Percentiles rank a stretch among this genome's conserved stretches.
Conservation (phyloP, 1,140 invertebrate genomes). For the Lasioglossum baleicum region DNA sequence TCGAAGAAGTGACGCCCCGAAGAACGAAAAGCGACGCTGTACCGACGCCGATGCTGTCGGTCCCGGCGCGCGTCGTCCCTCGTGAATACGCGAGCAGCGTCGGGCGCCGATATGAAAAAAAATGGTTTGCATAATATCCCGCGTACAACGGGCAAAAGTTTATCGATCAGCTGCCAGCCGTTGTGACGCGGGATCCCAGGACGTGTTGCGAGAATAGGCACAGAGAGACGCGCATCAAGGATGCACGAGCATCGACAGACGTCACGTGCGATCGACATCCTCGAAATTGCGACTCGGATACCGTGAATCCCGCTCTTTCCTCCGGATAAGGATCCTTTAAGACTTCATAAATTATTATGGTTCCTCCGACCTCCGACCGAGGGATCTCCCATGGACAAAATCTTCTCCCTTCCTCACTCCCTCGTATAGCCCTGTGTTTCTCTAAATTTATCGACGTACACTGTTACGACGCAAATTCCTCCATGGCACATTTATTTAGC, state of each 20-base stretch:
- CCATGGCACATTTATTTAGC: no score
- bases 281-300: background rate
- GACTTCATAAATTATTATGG: conserved; percentile 7
- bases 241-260: background rate
- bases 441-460: no score
- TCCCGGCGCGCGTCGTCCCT: background rate
- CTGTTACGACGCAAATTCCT: no score
- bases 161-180: conserved; percentile 3
- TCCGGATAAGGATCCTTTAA: background rate
- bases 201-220: no score
- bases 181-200: no score
- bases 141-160: background rate
- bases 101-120: background rate
- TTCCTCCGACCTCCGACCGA: no score
- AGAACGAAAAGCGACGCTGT: no score
- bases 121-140: background rate
- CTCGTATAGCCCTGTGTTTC: no score
- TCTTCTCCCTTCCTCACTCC: no score
- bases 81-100: background rate
- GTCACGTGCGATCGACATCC: conserved; percentile 20
- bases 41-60: no score
- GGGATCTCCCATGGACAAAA: no score
- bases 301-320: background rate
- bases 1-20: no score
- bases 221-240: background rate